phyloP scores from a whole-genome alignment of 2,113 vertebrate species.

The Grus americana region DNA sequence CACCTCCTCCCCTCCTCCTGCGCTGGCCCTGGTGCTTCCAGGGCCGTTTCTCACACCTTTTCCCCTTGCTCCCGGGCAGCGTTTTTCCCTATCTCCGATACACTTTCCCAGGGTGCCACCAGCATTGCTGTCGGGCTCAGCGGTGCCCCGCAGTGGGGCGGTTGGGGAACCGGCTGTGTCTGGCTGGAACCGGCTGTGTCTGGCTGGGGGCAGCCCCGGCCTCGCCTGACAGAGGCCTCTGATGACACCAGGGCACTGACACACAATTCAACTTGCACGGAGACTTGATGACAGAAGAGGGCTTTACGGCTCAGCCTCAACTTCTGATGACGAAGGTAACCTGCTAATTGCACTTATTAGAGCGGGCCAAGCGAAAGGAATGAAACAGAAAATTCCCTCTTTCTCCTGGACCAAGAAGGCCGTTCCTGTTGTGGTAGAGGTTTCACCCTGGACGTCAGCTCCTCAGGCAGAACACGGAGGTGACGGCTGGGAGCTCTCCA shows the following conservation, averaged over 20 bases:
- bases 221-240: neutral
- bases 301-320: neutral
- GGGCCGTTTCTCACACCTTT: neutral
- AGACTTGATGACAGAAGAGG: neutral
- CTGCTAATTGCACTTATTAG: neutral
- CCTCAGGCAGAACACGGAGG: neutral
- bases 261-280: neutral
- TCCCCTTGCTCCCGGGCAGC: neutral
- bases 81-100: neutral
- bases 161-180: neutral
- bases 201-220: rapidly evolving
- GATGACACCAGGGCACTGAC: neutral
- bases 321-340: rapidly evolving
- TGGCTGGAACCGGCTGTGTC: neutral
- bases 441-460: neutral
- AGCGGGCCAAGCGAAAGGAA: neutral
- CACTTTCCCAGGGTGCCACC: neutral
- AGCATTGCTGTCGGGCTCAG: rapidly evolving
- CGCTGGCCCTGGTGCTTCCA: too few relatives aligned
- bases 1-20: neutral
- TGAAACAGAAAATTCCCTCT: neutral
- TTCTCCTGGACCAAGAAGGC: neutral
- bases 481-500: rapidly evolving
- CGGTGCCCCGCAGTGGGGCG: neutral
- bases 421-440: rapidly evolving